phyloP scores from a whole-genome alignment of 35 echinoderm and acorn worm species.

The Patiria miniata region DNA sequence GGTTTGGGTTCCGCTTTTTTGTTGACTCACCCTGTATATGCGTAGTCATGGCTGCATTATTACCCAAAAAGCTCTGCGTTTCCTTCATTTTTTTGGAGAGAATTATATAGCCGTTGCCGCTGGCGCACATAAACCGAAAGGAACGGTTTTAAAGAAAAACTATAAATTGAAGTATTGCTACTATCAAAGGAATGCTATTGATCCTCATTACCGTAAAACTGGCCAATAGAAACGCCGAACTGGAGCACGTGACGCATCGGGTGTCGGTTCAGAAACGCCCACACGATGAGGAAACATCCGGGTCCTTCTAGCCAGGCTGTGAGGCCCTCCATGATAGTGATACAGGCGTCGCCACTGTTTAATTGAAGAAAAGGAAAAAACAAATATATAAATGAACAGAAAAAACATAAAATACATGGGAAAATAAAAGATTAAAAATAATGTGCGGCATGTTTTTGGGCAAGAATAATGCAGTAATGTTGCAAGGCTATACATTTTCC shows the following conservation, averaged over 20 bases:
- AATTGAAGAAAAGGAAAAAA: neutral
- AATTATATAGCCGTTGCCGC: no score
- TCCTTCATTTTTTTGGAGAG: no score
- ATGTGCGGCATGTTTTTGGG: neutral
- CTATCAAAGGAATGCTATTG: no score
- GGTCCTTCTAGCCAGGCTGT: conserved; percentile 83
- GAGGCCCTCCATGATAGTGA: conserved; percentile 64
- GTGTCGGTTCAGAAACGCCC: conserved; percentile 43
- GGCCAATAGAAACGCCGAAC: conserved; percentile 84
- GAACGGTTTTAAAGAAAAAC: no score
- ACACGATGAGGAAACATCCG: conserved; percentile 75
- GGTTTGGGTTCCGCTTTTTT: no score
- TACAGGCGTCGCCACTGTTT: conserved; percentile 62
- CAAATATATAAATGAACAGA: neutral
- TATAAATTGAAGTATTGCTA: no score
- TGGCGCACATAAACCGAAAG: no score
- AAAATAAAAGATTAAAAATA: neutral
- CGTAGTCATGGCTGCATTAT: no score
- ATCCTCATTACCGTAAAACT: conserved; percentile 74
- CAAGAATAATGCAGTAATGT: neutral
- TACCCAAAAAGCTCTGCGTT: no score
- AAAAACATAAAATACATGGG: neutral
- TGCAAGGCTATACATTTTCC: no score
- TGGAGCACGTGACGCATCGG: conserved; percentile 63
- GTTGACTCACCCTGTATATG: no score